phyloP scores from a whole-genome alignment of 1,140 invertebrate species.

The Melanaphis sacchari region DNA sequence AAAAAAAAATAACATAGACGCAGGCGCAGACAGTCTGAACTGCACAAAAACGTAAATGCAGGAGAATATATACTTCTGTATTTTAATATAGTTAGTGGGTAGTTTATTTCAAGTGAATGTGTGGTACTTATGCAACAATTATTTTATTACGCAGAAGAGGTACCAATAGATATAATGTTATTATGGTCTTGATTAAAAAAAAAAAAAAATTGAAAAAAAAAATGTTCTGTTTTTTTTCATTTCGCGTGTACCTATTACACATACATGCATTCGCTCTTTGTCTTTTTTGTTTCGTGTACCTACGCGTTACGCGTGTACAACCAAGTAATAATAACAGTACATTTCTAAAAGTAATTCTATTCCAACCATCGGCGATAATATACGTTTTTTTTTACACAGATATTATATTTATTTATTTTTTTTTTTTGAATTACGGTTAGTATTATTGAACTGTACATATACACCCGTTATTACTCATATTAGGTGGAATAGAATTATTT shows the following conservation, averaged over 20 bases:
- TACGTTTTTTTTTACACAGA: neutral
- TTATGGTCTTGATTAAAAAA: neutral
- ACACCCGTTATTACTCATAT: neutral
- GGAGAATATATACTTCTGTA: neutral
- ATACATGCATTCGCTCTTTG: neutral
- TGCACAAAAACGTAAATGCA: neutral
- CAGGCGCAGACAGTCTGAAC: neutral
- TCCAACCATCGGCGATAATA: neutral
- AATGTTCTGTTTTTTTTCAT: neutral
- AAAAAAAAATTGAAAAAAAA: neutral
- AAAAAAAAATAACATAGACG: neutral
- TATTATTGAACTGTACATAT: neutral
- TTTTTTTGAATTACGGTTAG: neutral
- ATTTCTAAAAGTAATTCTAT: conserved; percentile 13
- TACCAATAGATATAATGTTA: neutral
- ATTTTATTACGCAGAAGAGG: neutral
- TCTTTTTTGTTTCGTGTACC: neutral
- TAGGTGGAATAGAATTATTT: neutral
- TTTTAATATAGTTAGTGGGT: neutral
- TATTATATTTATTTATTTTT: neutral
- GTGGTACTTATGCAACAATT: neutral
- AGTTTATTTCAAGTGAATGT: neutral
- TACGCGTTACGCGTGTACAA: neutral
- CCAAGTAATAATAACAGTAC: neutral
- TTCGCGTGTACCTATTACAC: neutral